phyloP scores from a whole-genome alignment of 2,113 vertebrate species.

The Carlito syrichta region DNA sequence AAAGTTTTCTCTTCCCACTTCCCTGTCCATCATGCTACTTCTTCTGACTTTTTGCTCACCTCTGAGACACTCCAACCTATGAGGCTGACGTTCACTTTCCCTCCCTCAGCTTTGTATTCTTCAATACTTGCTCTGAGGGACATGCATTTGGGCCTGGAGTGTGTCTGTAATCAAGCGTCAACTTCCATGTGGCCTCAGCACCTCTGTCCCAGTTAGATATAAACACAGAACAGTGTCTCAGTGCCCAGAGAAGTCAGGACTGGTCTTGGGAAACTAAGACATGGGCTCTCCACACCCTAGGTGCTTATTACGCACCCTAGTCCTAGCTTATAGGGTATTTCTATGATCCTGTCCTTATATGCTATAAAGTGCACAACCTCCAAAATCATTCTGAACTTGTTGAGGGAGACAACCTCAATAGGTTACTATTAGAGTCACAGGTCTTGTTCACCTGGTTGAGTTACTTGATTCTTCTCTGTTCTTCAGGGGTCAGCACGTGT shows the following conservation, averaged over 20 bases:
- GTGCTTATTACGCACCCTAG: too few relatives aligned
- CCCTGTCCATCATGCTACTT: rapidly evolving
- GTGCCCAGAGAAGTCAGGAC: background rate
- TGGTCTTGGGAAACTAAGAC: background rate
- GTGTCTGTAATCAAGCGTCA: background rate
- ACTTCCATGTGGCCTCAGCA: background rate
- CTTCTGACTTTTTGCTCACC: background rate
- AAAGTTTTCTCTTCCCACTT: too few relatives aligned
- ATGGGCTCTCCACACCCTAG: background rate
- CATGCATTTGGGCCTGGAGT: rapidly evolving
- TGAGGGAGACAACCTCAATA: background rate
- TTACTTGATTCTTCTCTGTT: background rate
- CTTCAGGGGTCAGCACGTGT: rapidly evolving
- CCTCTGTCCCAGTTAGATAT: background rate
- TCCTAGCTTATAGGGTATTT: too few relatives aligned
- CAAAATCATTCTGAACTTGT: too few relatives aligned
- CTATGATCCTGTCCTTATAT: rapidly evolving
- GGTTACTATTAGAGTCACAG: rapidly evolving
- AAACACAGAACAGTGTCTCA: background rate
- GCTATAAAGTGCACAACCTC: too few relatives aligned
- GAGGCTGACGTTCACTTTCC: background rate
- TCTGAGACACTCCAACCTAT: background rate
- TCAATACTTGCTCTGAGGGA: background rate
- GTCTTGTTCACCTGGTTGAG: rapidly evolving
- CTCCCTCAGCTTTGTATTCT: background rate